Base-by-base conservation (phyloP, 2,888 invertebrate species). In the Lasioglossum zephyrum region DNA sequence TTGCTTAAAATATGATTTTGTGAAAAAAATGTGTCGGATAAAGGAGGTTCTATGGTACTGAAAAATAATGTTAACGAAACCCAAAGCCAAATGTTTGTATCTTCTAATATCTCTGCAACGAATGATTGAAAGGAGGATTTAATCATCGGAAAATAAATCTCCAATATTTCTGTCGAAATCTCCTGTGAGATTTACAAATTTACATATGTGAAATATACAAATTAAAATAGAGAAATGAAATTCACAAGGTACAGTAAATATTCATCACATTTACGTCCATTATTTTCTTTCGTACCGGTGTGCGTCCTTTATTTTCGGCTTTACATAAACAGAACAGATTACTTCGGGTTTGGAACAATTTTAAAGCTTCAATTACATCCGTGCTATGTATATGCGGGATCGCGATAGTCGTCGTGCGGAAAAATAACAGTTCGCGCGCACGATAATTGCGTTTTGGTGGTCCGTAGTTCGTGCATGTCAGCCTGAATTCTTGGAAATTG, bases 381-480 rank as follows among this genome's bases (percentile, higher is more conserved):
- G 36, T 0, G 22, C 39, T 18, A 39, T 57, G 36, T 9, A 66
- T n/a, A 57, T 0, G 36, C 36, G 66, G 22, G 9, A 66, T 72
- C 77, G 57, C 70, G 73, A 74, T 57, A 57, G n/a, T 57, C n/a
- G 57, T 57, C 4, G 57, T n/a, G 31, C 44, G 41, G 76, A 47
- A 72, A 79, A 85, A 84, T 79, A 74, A 36, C 69, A 79, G 53
- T 39, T 57, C 69, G 16, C 36, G 73, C 57, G 11, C 57, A 57
- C 57, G 57, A 26, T 73, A 82, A 82, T 82, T 60, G 47, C 16
- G 26, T 78, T 60, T 72, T 13, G 26, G 31, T 39, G 16, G 26
- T 57, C 57, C 57, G 57, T n/a, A 9, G 73, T 73, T 31, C 26
- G 57, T 44, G 44, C 63, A 31, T 6, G 47, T 70, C 31, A 31